Evolutionary conservation across 1,140 invertebrate species (phyloP).

Genomic region (Orussus abietinus): DNA sequence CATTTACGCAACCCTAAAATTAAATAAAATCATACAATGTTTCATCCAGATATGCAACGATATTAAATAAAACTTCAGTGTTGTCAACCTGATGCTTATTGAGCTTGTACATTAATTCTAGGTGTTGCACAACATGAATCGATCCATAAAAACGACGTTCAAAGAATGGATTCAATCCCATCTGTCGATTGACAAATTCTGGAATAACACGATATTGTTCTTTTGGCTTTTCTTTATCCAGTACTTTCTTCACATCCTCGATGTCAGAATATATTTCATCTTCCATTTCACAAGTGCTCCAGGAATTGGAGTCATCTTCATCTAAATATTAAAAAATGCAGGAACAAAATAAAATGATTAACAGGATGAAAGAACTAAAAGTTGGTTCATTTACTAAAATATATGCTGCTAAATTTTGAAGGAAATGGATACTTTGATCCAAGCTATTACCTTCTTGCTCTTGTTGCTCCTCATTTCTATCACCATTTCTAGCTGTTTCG

Average conservation of each 20-base stretch:
- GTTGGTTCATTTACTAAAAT: slow-evolving; percentile 3
- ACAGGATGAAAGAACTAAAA: slow-evolving; percentile 4
- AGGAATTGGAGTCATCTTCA: slow-evolving; percentile 33
- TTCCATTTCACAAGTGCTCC: slow-evolving; percentile 36
- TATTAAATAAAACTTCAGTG: slow-evolving; percentile 8
- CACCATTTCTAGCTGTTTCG: slow-evolving; percentile 11
- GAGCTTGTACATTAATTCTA: slow-evolving; percentile 76
- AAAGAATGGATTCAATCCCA: slow-evolving; percentile 61
- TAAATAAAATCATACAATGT: slow-evolving; percentile 9
- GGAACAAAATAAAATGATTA: slow-evolving; percentile 1
- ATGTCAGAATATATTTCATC: slow-evolving; percentile 43
- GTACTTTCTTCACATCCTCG: slow-evolving; percentile 52
- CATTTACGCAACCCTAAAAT: slow-evolving; percentile 81
- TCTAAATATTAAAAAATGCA: slow-evolving; percentile 10
- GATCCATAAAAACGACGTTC: slow-evolving; percentile 75
- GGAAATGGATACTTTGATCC: neutral
- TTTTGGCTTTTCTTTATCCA: slow-evolving; percentile 61
- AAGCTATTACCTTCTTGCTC: neutral
- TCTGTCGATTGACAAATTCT: slow-evolving; percentile 62
- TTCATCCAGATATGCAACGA: slow-evolving; percentile 6
- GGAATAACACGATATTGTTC: slow-evolving; percentile 64
- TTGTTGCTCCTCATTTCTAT: slow-evolving; percentile 16
- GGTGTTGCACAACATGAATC: slow-evolving; percentile 73
- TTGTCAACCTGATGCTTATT: slow-evolving; percentile 63
- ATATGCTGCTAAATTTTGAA: slow-evolving; percentile 3